Conservation (phyloP, 2,888 invertebrate genomes). For the Spicauda simplicius region DNA sequence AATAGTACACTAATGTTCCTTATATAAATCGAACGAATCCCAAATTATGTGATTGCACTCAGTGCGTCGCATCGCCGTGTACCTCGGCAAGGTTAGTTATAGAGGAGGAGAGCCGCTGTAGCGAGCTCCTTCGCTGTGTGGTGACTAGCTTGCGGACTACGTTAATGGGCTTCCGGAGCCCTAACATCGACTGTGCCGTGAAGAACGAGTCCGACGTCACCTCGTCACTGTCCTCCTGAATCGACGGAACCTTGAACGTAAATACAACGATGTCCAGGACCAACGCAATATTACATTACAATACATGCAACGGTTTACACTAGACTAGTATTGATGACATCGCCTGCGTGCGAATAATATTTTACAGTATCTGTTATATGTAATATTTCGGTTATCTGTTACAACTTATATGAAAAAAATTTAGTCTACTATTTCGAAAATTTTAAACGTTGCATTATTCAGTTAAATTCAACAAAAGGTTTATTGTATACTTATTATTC, state of each 20-base stretch:
- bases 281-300: background rate
- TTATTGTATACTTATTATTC: no score
- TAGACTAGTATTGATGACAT: background rate
- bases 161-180: conserved; percentile 74
- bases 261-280: conserved; percentile 48
- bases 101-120: conserved; percentile 79
- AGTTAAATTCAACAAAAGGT: no score
- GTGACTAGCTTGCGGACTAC: conserved; percentile 82
- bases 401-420: no score
- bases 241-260: conserved; percentile 74
- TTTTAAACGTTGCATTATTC: no score
- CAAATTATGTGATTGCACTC: conserved; percentile 63
- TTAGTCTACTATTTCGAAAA: no score
- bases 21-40: no score
- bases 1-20: no score
- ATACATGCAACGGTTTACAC: background rate
- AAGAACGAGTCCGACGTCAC: conserved; percentile 66
- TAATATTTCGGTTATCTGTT: no score
- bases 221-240: conserved; percentile 72
- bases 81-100: conserved; percentile 82
- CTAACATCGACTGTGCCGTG: conserved; percentile 70
- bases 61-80: conserved; percentile 59
- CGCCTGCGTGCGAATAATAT: no score
- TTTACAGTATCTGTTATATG: no score
- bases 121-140: conserved; percentile 76